Evolutionary conservation across 2,888 invertebrate genomes (phyloP).

Genomic region (Minunthozetes semirufus): DNA sequence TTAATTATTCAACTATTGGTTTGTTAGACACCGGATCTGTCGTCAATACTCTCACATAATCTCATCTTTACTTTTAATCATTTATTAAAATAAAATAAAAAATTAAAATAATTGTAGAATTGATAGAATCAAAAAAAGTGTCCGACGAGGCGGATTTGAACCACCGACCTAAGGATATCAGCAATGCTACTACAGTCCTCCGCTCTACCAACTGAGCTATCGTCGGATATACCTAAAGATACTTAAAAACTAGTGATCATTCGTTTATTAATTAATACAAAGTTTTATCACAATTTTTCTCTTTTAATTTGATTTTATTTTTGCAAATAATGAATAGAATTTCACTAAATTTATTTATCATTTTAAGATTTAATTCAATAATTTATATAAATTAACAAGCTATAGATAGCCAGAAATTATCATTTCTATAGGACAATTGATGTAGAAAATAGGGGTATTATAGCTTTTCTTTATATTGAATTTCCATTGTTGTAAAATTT

Average conservation of each 20-base stretch:
- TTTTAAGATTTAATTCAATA: too few relatives aligned
- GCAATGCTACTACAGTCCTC: conserved; percentile 42
- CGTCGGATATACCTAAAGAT: conserved; percentile 38
- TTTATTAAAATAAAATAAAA: not conserved
- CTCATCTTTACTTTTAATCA: not conserved
- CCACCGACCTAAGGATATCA: conserved; percentile 44
- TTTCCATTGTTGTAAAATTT: too few relatives aligned
- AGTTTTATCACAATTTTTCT: too few relatives aligned
- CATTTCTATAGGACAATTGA: too few relatives aligned
- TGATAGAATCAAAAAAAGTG: conserved; percentile 14
- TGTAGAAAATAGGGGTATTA: too few relatives aligned
- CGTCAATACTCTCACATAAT: not conserved
- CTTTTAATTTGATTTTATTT: too few relatives aligned
- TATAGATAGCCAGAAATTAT: too few relatives aligned
- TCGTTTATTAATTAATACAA: too few relatives aligned
- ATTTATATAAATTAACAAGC: too few relatives aligned
- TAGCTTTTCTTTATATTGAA: too few relatives aligned
- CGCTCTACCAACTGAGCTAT: conserved; percentile 44
- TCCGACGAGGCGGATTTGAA: conserved; percentile 44
- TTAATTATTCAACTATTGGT: not conserved
- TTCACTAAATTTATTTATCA: too few relatives aligned
- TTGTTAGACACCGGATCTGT: not conserved
- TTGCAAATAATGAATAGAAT: too few relatives aligned
- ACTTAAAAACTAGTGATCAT: not conserved
- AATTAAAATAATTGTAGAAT: not conserved